phyloP scores from a whole-genome alignment of 2,113 vertebrate genomes.

The Neomonachus schauinslandi region DNA sequence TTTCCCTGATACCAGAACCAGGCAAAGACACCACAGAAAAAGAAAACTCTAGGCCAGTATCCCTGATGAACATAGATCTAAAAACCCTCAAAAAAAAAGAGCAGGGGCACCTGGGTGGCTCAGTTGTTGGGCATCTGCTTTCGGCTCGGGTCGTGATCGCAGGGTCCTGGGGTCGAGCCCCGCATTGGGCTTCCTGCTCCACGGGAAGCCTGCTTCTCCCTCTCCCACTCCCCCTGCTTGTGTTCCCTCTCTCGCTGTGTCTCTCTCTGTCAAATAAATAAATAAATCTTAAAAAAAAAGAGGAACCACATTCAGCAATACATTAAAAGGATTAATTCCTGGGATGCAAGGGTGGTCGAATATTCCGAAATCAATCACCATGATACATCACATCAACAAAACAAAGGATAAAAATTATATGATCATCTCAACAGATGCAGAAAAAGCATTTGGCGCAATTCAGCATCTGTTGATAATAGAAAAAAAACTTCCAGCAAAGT shows the following conservation, averaged over 20 bases:
- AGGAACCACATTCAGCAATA: not conserved
- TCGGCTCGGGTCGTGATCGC: no score
- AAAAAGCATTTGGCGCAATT: not conserved
- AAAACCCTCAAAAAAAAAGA: not conserved
- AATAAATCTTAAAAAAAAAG: not conserved
- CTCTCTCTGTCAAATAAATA: no score
- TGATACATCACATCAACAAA: not conserved
- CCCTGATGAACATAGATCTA: not conserved
- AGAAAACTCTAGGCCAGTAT: not conserved
- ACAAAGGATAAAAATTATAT: not conserved
- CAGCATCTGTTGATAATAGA: not conserved
- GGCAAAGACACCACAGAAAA: not conserved
- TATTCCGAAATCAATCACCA: not conserved
- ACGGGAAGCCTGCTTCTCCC: no score
- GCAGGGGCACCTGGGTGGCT: no score
- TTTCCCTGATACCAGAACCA: not conserved
- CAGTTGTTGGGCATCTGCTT: no score
- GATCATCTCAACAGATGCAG: not conserved
- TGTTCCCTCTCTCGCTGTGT: no score
- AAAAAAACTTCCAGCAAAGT: not conserved
- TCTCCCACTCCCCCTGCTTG: no score
- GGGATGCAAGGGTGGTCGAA: not conserved
- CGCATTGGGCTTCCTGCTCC: no score
- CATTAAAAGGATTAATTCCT: not conserved
- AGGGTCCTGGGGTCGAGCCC: no score